These are phyloP conservation scores for Carollia perspicillata DNA, from an alignment of 2,113 vertebrate genomes.

Conservation along the genomic window DNA sequence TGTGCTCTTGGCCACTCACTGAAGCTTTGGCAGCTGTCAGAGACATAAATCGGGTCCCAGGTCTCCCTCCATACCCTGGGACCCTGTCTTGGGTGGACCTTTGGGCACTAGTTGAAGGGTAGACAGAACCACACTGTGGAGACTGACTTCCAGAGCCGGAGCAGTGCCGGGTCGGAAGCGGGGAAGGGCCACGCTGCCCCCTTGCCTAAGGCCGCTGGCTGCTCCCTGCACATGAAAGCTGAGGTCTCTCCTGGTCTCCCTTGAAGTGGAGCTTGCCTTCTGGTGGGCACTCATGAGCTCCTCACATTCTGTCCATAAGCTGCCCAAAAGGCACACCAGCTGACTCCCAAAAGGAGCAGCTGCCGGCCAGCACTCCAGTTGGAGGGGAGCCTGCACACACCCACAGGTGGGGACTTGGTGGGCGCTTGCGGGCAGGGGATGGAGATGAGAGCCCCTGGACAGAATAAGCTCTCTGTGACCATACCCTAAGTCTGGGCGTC, in stretches of 20 bases:
- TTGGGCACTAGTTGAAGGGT: neutral
- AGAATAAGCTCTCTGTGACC: neutral
- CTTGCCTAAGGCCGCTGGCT: neutral
- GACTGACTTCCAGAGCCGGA: neutral
- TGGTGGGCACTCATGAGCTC: accelerated
- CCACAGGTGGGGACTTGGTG: neutral
- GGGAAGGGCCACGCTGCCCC: neutral
- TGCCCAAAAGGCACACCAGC: neutral
- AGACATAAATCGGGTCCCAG: accelerated
- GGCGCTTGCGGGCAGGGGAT: neutral
- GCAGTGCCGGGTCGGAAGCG: neutral
- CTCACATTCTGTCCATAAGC: neutral
- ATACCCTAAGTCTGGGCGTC: neutral
- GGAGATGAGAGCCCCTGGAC: neutral
- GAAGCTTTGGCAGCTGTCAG: neutral
- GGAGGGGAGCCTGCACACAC: neutral
- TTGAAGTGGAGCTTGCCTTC: neutral
- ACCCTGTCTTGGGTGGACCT: neutral
- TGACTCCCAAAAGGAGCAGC: neutral
- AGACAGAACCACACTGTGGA: neutral
- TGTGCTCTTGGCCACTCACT: neutral
- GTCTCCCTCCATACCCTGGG: neutral
- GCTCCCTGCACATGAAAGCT: neutral
- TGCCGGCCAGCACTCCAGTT: accelerated
- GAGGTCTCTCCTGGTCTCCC: neutral